phyloP scores from a whole-genome alignment of 2,888 invertebrate genomes.

The Sminthurinus aureus region DNA sequence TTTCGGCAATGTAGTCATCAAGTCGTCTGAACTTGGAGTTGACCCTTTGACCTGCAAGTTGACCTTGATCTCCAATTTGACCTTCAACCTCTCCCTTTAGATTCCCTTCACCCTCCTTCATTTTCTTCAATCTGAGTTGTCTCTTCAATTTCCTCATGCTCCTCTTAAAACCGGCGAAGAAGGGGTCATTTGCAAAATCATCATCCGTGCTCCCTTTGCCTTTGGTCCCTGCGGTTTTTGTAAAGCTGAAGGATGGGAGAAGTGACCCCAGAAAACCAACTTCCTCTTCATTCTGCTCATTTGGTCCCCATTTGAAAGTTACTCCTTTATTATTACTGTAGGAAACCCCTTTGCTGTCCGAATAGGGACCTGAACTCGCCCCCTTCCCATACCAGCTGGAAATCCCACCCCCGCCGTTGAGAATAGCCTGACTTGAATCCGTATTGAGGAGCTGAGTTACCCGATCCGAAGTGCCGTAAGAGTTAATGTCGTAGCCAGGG shows the following conservation, averaged over 20 bases:
- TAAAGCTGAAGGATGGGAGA: conserved; percentile 27
- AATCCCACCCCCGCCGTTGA: background rate
- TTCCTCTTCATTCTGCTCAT: background rate
- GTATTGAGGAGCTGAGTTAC: conserved; percentile 4
- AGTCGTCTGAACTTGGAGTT: background rate
- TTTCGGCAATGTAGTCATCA: background rate
- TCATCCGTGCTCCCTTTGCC: conserved; percentile 6
- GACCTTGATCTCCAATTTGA: background rate
- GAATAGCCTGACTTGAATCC: conserved; percentile 14
- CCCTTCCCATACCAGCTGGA: background rate
- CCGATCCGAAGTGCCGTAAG: background rate
- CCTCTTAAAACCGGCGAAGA: conserved; percentile 51
- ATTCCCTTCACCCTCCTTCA: background rate
- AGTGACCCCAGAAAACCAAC: background rate
- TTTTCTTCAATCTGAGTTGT: background rate
- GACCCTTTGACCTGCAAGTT: background rate
- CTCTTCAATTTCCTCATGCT: conserved; percentile 15
- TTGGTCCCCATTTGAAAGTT: background rate
- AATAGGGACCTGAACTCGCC: background rate
- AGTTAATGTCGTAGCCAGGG: conserved; percentile 15
- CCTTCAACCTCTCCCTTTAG: conserved; percentile 12
- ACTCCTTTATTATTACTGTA: background rate
- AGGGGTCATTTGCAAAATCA: conserved; percentile 52
- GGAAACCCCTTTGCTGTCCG: too few species aligned
- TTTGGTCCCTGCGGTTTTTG: background rate